Evolutionary conservation across 2,113 vertebrate genomes (phyloP).

Genomic region (Ranitomeya imitator): DNA sequence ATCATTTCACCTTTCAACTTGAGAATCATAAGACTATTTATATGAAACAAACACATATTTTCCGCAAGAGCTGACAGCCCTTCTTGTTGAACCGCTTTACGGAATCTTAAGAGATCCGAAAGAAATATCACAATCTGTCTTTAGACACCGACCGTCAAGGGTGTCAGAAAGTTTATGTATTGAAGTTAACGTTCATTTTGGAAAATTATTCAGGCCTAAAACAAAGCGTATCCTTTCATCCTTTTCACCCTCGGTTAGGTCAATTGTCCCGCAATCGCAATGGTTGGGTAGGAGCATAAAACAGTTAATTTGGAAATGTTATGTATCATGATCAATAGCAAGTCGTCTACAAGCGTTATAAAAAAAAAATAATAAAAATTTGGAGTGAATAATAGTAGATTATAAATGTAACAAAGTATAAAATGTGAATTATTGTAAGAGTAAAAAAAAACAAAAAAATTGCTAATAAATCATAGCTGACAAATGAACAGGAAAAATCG

Average conservation of each 20-base stretch:
- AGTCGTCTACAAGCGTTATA: not conserved
- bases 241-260: not conserved
- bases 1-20: slow-evolving; percentile 54
- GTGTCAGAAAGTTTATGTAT: slow-evolving; percentile 25
- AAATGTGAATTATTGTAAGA: not conserved
- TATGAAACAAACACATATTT: slow-evolving; percentile 42
- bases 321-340: not conserved
- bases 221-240: slow-evolving; percentile 9
- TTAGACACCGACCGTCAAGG: not conserved
- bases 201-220: slow-evolving; percentile 23
- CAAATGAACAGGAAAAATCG: not conserved
- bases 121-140: slow-evolving; percentile 40
- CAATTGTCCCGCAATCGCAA: not conserved
- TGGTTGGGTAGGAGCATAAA: not conserved
- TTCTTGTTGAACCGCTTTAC: slow-evolving; percentile 37
- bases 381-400: not conserved
- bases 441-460: not conserved
- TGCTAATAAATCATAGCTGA: not conserved
- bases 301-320: not conserved
- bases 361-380: not conserved
- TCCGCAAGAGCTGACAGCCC: slow-evolving; percentile 1
- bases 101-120: slow-evolving; percentile 16
- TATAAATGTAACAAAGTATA: not conserved
- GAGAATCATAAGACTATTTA: slow-evolving; percentile 39
- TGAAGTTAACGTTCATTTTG: slow-evolving; percentile 1